Conservation (phyloP, 2,797 vertebrate genomes). For the Emys orbicularis region DNA sequence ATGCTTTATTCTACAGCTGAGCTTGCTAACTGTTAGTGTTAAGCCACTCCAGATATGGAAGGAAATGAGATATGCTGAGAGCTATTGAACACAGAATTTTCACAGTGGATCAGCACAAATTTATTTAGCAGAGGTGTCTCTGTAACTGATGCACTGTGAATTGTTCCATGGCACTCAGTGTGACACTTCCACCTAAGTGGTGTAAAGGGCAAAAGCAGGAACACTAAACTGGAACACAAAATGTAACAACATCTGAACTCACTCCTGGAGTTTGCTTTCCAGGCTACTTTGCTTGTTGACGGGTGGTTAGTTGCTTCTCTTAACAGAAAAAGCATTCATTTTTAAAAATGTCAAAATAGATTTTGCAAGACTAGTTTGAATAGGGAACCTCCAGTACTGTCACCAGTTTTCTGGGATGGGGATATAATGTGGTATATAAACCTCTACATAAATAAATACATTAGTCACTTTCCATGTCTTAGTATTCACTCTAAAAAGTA, state of each 20-base stretch:
- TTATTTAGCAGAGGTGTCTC: constrained; percentile 21
- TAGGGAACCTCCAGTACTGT: not conserved
- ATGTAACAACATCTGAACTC: not conserved
- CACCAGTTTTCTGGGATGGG: fast-evolving
- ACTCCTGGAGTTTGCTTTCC: not conserved
- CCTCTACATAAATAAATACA: not conserved
- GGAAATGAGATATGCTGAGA: constrained; percentile 2
- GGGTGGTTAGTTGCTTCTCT: not conserved
- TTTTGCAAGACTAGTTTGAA: fast-evolving
- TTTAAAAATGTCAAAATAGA: not conserved
- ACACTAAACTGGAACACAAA: not conserved
- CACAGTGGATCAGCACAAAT: not conserved
- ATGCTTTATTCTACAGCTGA: constrained; percentile 9
- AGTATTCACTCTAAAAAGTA: not conserved
- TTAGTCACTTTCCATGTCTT: not conserved
- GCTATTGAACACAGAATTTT: not conserved
- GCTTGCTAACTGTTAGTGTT: not conserved
- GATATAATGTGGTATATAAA: fast-evolving
- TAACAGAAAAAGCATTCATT: not conserved
- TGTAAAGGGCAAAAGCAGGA: not conserved
- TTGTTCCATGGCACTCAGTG: not conserved
- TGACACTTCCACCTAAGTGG: not conserved
- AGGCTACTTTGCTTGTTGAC: fast-evolving
- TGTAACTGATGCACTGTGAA: constrained; percentile 11
- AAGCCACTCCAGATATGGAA: not conserved